Conservation (phyloP, 2,113 vertebrate genomes). For the Anguilla japonica region DNA sequence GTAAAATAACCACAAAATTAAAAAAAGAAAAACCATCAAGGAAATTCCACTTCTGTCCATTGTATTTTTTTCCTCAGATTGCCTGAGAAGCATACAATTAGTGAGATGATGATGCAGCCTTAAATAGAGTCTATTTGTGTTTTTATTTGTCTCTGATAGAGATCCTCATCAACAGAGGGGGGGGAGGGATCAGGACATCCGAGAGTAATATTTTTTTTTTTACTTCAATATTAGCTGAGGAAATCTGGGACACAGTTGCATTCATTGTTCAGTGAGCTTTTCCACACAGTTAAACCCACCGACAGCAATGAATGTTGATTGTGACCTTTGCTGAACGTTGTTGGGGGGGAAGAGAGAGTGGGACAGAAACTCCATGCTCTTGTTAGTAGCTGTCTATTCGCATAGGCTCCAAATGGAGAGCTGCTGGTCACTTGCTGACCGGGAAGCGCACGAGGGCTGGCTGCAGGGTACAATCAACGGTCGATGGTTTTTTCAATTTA, state of each 20-base stretch:
- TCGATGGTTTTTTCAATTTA: constrained; percentile 98
- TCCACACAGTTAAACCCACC: constrained; percentile 97
- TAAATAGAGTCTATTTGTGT: not conserved
- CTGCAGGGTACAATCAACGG: constrained; percentile 99
- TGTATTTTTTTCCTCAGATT: not conserved
- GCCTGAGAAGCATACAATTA: not conserved
- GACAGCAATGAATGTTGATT: constrained; percentile 99
- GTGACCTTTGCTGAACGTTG: constrained; percentile 73
- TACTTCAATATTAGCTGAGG: constrained; percentile 46
- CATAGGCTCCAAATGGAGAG: constrained; percentile 53
- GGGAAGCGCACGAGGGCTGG: constrained; percentile 66
- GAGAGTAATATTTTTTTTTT: not conserved
- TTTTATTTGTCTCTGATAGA: not conserved
- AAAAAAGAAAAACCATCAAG: not conserved
- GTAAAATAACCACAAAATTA: not conserved
- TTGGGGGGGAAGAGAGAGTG: not conserved
- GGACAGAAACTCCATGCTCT: constrained; percentile 33
- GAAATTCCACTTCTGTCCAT: not conserved
- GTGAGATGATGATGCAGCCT: not conserved
- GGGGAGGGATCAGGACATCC: not conserved
- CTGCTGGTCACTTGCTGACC: not conserved
- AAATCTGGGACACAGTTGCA: constrained; percentile 98
- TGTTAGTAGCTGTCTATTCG: constrained; percentile 50
- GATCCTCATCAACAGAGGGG: not conserved
- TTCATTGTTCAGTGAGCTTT: constrained; percentile 99